Evolutionary conservation across 1,140 invertebrate genomes (phyloP), one percentile per base, ranked within the genome.

Genomic region (Trichogramma pretiosum): DNA sequence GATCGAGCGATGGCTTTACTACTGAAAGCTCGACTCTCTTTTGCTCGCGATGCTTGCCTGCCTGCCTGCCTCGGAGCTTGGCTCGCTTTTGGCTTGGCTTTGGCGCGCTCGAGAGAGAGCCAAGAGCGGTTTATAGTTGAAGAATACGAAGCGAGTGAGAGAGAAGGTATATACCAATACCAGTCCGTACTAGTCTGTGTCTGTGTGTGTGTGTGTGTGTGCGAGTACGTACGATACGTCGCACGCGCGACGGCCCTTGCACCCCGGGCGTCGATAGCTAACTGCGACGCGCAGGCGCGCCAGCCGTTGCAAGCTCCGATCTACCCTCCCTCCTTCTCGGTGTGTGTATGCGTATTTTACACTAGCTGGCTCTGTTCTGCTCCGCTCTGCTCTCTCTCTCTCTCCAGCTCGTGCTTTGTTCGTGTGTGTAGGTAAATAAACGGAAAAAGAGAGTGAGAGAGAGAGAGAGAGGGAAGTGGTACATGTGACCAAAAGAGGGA

Each of bases 1-100:
- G 61, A 67, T 57, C 59, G 54, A 62, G 56, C 63, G 54, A 57
- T 37, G 64, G 58, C 56, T 66, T 66, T 67, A 69, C 67, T 66
- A 71, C 67, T 70, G 65, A 52, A 11, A 19, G 50, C 53, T 53
- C 19, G 30, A 39, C 36, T 52, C 40, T 46, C 36, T 32, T 53
- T 54, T 39, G 45, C 39, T 51, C 48, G 50, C 54, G 39, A n/a
- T 41, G 35, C 22, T 34, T 30, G 17, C 24, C 21, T 34, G 36
- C 34, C 21, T 16, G 22, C 41, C 28, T 21, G 26, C 8, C 13
- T 46, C 21, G 14, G 16, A 22, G 44, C n/a, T n/a, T n/a, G n/a
- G n/a, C n/a, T 50, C 45, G 47, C 45, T 34, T 41, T 48, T 26
- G n/a, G n/a, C n/a, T n/a, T n/a, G n/a, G n/a, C n/a, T n/a, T n/a